Percentiles rank a stretch among this genome's conserved stretches.
These are phyloP conservation scores for Pantherophis alleghaniensis DNA, from an alignment of 2,797 vertebrate species.

Conservation along the genomic window DNA sequence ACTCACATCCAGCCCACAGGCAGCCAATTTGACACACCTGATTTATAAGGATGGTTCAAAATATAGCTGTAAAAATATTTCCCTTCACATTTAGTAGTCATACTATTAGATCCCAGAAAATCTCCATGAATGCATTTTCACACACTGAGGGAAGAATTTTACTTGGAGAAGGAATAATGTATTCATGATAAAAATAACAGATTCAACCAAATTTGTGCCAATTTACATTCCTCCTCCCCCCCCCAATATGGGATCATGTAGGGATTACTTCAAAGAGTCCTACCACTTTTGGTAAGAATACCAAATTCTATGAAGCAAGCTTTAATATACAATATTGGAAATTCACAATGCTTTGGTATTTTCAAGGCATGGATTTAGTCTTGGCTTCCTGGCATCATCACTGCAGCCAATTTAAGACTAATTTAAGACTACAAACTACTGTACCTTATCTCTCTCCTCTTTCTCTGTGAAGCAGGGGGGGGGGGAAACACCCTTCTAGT, in stretches of 20 bases:
- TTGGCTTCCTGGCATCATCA: background rate
- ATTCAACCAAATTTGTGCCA: background rate
- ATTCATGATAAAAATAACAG: background rate
- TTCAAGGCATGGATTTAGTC: background rate
- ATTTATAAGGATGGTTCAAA: background rate
- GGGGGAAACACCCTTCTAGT: background rate
- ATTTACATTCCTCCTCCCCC: background rate
- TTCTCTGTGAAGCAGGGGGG: background rate
- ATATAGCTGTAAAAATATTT: background rate
- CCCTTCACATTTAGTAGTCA: background rate
- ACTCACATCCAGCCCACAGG: too few relatives aligned
- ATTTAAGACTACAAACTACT: background rate
- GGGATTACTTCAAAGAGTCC: background rate
- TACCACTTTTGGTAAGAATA: background rate
- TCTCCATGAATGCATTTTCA: background rate
- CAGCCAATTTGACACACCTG: too few relatives aligned
- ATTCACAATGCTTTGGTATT: background rate
- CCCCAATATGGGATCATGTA: background rate
- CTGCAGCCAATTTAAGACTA: background rate
- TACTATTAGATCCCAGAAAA: background rate
- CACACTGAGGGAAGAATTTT: background rate
- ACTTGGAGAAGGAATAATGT: background rate
- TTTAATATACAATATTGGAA: background rate
- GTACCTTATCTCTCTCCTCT: background rate
- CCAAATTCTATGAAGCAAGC: background rate